Evolutionary conservation across 2,797 vertebrate species (phyloP), one percentile per base, ranked within the genome.

Genomic region (Pyrocephalus nanus): DNA sequence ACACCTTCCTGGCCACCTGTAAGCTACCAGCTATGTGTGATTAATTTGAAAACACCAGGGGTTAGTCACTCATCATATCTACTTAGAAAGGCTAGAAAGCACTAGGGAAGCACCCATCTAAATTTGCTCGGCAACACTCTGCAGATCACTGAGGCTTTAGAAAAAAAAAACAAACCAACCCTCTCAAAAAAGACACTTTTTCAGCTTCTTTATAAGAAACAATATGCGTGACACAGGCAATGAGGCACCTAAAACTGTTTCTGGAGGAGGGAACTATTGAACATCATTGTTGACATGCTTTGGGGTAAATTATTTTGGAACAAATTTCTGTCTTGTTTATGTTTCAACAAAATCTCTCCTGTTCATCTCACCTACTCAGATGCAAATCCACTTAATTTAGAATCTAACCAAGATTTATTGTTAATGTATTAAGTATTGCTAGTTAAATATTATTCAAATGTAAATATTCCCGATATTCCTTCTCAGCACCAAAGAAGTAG

Each of bases 371-470:
- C 86, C 92, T 96, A 93, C 95, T 95, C 86, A 94, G 88, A 96
- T 95, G 88, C 93, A 97, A 95, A 97, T 96, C 73, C 84, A 88
- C 86, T 93, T 96, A 93, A 96, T 94, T 96, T 88, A 97, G 92
- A 95, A 94, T 79, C 87, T 92, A 91, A 95, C 94, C 88, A 94
- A 94, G 86, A 96, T 97, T 96, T 96, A 95, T 86, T 95, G 82
- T 93, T 96, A 95, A 93, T 90, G 72, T 95, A 96, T 93, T 96
- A 95, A 86, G 66, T 84, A 92, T 87, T 84, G 65, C 84, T 95
- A 88, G 89, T 92, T 97, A 96, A 96, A 93, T 90, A 95, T 95
- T 96, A 97, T 89, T 97, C 84, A 95, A 94, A 95, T 95, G 93
- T 92, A 94, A 96, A 94, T 94, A 96, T 70, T 95, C 69, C 53